These are phyloP conservation scores for Phylloscopus whistleri DNA, from an alignment of 2,113 vertebrate species.

Conservation along the genomic window DNA sequence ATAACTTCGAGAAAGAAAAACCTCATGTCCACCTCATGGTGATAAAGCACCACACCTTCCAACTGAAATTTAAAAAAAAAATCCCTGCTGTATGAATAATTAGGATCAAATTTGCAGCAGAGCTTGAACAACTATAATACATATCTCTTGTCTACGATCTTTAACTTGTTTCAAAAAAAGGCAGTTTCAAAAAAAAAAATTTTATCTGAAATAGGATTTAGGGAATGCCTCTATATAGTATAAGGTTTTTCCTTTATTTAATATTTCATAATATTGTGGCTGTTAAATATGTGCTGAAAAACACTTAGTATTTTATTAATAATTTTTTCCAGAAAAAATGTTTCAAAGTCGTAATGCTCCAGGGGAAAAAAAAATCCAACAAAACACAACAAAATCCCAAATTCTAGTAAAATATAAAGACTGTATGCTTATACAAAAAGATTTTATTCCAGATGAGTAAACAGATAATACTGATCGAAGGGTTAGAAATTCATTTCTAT, in stretches of 20 bases:
- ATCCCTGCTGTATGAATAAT: background rate
- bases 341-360: accelerated
- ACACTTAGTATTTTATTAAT: background rate
- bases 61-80: background rate
- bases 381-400: background rate
- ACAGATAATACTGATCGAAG: background rate
- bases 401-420: background rate
- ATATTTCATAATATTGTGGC: background rate
- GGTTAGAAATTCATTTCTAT: background rate
- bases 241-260: accelerated
- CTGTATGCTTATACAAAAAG: background rate
- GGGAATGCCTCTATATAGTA: background rate
- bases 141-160: background rate
- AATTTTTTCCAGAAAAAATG: background rate
- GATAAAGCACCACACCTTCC: too few species aligned
- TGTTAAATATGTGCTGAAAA: background rate
- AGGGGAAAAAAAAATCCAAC: background rate
- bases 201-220: background rate
- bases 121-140: background rate
- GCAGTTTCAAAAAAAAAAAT: background rate
- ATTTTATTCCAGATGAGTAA: background rate
- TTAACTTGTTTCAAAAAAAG: background rate
- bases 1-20: too few species aligned
- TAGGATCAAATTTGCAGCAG: background rate
- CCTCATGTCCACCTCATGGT: too few species aligned